Conservation (phyloP, 2,888 invertebrate species). For the Alentia gelatinosa region DNA sequence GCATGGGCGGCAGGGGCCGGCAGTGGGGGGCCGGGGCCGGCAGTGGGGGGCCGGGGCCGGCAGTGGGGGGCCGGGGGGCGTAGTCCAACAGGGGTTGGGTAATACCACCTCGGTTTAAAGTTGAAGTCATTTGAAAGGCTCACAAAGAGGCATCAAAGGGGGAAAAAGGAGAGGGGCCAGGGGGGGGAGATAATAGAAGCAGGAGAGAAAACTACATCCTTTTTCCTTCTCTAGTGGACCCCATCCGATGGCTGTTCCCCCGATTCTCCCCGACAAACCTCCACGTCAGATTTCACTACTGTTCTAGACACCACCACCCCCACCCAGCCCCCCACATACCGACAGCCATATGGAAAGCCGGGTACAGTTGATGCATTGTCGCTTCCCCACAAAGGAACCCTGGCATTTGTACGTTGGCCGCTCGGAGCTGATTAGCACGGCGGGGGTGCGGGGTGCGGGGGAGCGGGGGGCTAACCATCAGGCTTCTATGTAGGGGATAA, state of each 20-base stretch:
- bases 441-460: no score
- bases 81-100: background rate
- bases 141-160: background rate
- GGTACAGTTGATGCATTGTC: background rate
- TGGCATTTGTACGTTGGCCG: background rate
- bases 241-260: background rate
- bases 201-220: background rate
- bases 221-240: background rate
- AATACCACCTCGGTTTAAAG: background rate
- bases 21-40: no score
- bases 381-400: background rate
- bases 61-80: background rate
- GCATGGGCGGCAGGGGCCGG: background rate
- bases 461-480: no score
- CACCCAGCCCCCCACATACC: background rate
- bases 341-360: background rate
- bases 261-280: background rate
- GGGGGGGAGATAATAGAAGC: background rate
- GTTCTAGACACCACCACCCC: background rate
- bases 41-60: background rate
- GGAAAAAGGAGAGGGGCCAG: background rate
- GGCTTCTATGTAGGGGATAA: background rate
- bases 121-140: slow-evolving; percentile 4
- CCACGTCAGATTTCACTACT: background rate
- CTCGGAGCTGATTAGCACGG: background rate